Percentiles rank a stretch among this genome's conserved stretches.
Conservation (phyloP, 2,888 invertebrate species). For the Drosophila cognata region DNA sequence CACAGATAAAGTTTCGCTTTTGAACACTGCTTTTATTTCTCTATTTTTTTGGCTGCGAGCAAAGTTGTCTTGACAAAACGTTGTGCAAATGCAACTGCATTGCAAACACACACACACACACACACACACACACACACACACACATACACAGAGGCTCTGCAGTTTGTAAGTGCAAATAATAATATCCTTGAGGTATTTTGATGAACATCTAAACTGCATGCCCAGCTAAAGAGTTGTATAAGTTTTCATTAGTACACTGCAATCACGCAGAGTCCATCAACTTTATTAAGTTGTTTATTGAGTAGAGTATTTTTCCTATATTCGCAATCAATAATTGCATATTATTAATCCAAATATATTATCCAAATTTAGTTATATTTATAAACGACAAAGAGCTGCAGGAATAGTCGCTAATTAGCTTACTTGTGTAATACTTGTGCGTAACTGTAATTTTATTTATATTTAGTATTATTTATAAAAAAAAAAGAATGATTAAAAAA, state of each 20-base stretch:
- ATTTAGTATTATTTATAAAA: neutral
- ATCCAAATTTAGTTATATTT: neutral
- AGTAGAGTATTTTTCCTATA: neutral
- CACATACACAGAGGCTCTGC: neutral
- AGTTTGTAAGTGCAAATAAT: constrained; percentile 52
- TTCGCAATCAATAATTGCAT: neutral
- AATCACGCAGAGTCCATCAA: neutral
- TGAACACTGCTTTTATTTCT: constrained; percentile 18
- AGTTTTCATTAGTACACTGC: neutral
- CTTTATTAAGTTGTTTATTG: neutral
- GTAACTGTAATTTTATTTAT: neutral
- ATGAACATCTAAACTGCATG: constrained; percentile 53
- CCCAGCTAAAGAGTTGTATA: neutral
- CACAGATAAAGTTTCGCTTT: constrained; percentile 69
- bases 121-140: neutral
- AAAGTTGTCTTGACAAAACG: constrained; percentile 57
- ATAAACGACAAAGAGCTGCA: neutral
- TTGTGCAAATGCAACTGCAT: constrained; percentile 44
- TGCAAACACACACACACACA: constrained; percentile 22
- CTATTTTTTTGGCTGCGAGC: constrained; percentile 5
- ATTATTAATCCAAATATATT: no score
- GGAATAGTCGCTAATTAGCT: neutral
- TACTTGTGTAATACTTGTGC: neutral
- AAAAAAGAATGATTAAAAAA: neutral
- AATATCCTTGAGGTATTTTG: constrained; percentile 57